Evolutionary conservation across 2,888 invertebrate species (phyloP), one percentile per base, ranked within the genome.

Genomic region (Hermaeophaga mercurialis): DNA sequence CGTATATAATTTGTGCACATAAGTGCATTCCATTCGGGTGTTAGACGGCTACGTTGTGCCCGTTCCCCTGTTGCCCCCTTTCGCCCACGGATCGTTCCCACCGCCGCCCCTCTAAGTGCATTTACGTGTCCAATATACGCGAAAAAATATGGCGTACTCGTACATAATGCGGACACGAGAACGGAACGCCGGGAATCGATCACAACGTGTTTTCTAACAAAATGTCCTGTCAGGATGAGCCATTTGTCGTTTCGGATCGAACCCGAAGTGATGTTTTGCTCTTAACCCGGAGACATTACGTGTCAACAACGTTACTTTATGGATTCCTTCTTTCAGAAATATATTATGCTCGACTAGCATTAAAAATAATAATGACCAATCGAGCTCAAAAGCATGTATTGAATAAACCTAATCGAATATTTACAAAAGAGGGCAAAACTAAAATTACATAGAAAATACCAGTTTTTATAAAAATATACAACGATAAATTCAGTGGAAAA

Each of bases 1-100:
- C 11, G 22, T 8, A 17, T 47, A 49, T 56, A 49, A 49, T 49
- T 44, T 44, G 49, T 44, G 44, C 50, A 71, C 73, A 64, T 75
- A 75, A 76, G 75, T 75, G 76, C 75, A 76, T 75, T 75, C 75
- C 75, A 74, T 74, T 73, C 75, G 75, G 73, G 73, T 74, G 75
- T 73, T 43, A 39, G 48, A 46, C 46, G 46, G 22, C 46, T 38
- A 33, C 73, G 68, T 71, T 58, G 69, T 68, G 70, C 71, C 71
- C 73, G 73, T 73, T 71, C 24, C 26, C 34, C 33, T 28, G 39
- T 26, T 17, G 17, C 12, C 26, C 14, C 15, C 17, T 22, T 11
- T 26, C 22, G 15, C 2, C 41, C 22, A 4, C 18, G 28, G 18
- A 7, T 5, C 72, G 69, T 71, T 58, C 66, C 68, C 69, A 71